Conservation (phyloP, 2,888 invertebrate genomes). For the Macrophya alboannulata region DNA sequence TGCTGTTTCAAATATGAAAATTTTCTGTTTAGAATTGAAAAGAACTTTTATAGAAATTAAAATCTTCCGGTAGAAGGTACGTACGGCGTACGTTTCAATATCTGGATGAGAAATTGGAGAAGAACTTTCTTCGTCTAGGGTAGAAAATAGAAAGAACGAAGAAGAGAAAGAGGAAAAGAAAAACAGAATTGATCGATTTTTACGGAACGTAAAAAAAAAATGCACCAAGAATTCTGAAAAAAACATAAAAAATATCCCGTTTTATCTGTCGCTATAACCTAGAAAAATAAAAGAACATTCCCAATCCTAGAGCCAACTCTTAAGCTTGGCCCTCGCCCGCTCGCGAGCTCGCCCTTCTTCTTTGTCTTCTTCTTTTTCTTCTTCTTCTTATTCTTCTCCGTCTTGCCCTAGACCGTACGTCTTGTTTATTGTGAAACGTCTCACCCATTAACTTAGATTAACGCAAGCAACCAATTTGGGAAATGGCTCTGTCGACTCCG, state of each 20-base stretch:
- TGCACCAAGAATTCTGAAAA: background rate
- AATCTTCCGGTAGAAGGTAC: background rate
- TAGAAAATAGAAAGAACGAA: background rate
- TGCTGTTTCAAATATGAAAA: background rate
- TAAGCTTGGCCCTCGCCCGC: background rate
- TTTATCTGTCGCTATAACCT: background rate
- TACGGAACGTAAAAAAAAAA: background rate
- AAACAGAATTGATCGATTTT: background rate
- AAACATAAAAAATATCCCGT: background rate
- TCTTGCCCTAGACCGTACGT: background rate
- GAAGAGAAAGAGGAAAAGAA: background rate
- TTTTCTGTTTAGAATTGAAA: background rate
- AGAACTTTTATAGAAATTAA: conserved; percentile 7
- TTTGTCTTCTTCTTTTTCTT: background rate
- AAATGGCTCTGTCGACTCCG: conserved; percentile 47
- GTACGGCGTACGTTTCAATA: background rate
- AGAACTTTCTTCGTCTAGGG: background rate
- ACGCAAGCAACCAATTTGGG: conserved; percentile 56
- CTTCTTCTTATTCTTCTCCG: background rate
- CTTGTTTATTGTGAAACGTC: conserved; percentile 54
- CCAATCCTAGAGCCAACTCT: conserved; percentile 14
- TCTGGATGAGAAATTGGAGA: background rate
- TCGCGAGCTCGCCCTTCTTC: background rate
- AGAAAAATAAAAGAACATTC: background rate
- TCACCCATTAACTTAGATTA: conserved; percentile 52